Conservation (phyloP, 1,140 invertebrate genomes). For the Maconellicoccus hirsutus region DNA sequence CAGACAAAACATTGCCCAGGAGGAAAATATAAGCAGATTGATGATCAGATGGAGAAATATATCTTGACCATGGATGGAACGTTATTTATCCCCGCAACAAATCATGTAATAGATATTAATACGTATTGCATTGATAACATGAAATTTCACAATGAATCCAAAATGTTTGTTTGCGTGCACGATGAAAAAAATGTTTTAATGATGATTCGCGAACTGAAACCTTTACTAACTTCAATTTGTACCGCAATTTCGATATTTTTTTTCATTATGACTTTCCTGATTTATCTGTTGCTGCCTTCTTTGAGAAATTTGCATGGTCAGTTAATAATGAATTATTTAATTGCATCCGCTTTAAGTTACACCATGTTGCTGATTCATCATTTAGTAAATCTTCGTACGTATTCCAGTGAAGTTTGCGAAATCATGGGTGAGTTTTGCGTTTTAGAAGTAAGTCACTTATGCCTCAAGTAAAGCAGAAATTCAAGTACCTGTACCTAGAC, state of each 20-base stretch:
- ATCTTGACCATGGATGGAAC: background rate
- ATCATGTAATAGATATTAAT: background rate
- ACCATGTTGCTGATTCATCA: background rate
- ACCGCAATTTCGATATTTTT: slow-evolving; percentile 1
- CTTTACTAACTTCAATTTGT: background rate
- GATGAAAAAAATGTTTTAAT: background rate
- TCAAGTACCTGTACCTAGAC: no score
- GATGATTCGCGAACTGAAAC: background rate
- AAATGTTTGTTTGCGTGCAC: background rate
- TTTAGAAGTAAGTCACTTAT: no score
- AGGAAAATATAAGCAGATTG: background rate
- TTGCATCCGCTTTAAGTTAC: background rate
- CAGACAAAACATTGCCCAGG: background rate
- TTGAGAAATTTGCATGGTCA: background rate
- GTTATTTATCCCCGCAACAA: background rate
- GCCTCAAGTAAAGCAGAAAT: no score
- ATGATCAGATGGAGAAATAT: background rate
- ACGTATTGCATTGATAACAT: background rate
- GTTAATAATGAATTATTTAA: background rate
- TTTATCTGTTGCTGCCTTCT: background rate
- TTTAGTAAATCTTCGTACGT: background rate
- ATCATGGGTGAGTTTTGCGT: background rate
- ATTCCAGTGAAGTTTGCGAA: background rate
- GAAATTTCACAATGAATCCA: background rate
- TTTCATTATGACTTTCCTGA: background rate